Conservation (phyloP, 2,113 vertebrate genomes). For the Geothlypis trichas region DNA sequence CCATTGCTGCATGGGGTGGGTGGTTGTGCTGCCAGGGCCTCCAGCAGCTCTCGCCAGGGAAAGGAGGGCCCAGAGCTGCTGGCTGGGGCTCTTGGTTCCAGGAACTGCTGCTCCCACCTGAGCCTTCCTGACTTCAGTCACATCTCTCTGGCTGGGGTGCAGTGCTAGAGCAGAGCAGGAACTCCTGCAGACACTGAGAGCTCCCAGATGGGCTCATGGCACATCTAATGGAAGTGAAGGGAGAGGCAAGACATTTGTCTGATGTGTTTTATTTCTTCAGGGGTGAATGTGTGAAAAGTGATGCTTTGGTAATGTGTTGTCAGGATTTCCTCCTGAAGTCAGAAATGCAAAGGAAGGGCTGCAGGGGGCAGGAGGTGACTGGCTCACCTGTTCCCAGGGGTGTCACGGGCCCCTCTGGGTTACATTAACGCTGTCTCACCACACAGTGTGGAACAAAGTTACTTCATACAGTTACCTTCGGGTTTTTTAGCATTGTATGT, state of each 20-base stretch:
- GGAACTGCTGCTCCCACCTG: neutral
- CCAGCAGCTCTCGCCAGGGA: neutral
- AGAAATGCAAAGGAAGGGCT: neutral
- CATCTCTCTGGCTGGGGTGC: rapidly evolving
- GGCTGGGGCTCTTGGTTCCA: neutral
- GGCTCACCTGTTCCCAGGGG: neutral
- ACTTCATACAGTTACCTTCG: neutral
- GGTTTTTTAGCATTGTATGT: neutral
- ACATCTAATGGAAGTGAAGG: neutral
- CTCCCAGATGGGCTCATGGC: neutral
- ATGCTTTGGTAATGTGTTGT: neutral
- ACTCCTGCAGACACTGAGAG: neutral
- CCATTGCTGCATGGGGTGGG: neutral
- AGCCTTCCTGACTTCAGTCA: neutral
- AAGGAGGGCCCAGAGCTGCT: neutral
- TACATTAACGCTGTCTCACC: neutral
- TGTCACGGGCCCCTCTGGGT: neutral
- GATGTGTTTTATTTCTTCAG: neutral
- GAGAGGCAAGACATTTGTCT: neutral
- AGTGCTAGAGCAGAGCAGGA: neutral
- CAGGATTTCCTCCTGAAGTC: neutral
- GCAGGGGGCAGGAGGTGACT: neutral
- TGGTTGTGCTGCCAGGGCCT: neutral
- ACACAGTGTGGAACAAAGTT: neutral
- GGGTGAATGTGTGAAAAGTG: neutral